phyloP scores from a whole-genome alignment of 2,797 vertebrate species.

The Sorex maritimensis region DNA sequence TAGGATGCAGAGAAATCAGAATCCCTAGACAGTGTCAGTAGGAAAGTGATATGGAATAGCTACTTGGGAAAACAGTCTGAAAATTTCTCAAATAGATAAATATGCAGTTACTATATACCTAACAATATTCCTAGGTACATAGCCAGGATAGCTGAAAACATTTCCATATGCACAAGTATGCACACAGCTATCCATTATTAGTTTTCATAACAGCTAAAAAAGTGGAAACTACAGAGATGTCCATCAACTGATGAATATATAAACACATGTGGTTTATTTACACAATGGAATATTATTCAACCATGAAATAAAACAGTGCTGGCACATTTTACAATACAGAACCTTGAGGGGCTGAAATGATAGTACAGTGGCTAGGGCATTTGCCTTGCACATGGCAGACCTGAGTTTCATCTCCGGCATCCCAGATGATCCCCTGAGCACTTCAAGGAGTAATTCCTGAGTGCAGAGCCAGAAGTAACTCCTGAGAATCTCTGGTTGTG shows the following conservation, averaged over 20 bases:
- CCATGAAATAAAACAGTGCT: conserved; percentile 8
- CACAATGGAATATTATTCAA: conserved; percentile 1
- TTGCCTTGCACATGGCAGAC: no score
- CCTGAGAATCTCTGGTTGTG: no score
- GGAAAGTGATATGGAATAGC: neutral
- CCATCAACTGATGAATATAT: conserved; percentile 19
- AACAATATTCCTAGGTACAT: neutral
- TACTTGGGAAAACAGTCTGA: conserved; percentile 27
- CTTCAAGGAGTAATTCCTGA: no score
- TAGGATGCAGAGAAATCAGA: neutral
- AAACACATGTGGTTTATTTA: neutral
- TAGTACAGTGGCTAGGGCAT: no score
- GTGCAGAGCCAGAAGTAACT: no score
- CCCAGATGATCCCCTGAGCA: no score
- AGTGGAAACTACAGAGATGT: neutral
- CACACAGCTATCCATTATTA: neutral
- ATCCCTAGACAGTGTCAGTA: neutral
- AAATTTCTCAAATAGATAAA: conserved; percentile 45
- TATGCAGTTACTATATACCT: neutral
- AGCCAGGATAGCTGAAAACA: neutral
- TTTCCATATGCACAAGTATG: neutral
- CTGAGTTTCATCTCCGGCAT: no score
- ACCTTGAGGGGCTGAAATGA: no score
- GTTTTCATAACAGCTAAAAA: conserved; percentile 22
- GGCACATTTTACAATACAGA: neutral